These are phyloP conservation scores for Leistus spinibarbis DNA, from an alignment of 2,888 invertebrate genomes.

Conservation along the genomic window DNA sequence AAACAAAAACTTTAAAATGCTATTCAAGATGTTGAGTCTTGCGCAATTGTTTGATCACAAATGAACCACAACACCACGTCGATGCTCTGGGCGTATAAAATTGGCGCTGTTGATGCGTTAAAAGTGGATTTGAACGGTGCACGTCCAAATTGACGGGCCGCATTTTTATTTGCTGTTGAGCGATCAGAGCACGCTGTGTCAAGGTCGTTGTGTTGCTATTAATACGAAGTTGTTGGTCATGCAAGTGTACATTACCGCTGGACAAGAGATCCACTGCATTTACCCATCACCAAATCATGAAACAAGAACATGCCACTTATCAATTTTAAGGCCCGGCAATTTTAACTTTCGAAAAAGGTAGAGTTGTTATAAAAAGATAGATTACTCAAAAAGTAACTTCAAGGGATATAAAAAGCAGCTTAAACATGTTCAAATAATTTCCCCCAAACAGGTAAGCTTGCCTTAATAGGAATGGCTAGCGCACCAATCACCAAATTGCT, in stretches of 20 bases:
- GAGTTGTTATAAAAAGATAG: too few relatives aligned
- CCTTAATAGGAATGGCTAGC: too few relatives aligned
- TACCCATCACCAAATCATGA: slow-evolving; percentile 42
- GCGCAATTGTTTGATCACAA: slow-evolving; percentile 75
- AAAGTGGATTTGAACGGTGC: slow-evolving; percentile 61
- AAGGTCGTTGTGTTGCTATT: neutral
- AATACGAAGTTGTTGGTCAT: slow-evolving; percentile 58
- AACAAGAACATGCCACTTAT: slow-evolving; percentile 42
- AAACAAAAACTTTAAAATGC: slow-evolving; percentile 48
- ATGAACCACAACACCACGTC: slow-evolving; percentile 80
- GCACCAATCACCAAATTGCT: too few relatives aligned
- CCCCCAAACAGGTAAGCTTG: too few relatives aligned
- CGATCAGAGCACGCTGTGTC: neutral
- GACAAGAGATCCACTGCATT: slow-evolving; percentile 70
- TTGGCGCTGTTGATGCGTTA: slow-evolving; percentile 53
- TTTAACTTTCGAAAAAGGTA: too few relatives aligned
- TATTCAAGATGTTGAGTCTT: slow-evolving; percentile 77
- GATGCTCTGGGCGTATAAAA: slow-evolving; percentile 63
- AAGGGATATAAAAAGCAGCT: too few relatives aligned
- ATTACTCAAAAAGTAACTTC: too few relatives aligned
- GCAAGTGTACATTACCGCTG: slow-evolving; percentile 74
- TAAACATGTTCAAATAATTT: too few relatives aligned
- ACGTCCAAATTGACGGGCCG: slow-evolving; percentile 57
- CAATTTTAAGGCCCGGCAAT: neutral
- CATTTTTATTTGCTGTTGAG: slow-evolving; percentile 27